Percentiles rank a stretch among this genome's conserved stretches.
Conservation (phyloP, 2,888 invertebrate species). For the Acleris literana region DNA sequence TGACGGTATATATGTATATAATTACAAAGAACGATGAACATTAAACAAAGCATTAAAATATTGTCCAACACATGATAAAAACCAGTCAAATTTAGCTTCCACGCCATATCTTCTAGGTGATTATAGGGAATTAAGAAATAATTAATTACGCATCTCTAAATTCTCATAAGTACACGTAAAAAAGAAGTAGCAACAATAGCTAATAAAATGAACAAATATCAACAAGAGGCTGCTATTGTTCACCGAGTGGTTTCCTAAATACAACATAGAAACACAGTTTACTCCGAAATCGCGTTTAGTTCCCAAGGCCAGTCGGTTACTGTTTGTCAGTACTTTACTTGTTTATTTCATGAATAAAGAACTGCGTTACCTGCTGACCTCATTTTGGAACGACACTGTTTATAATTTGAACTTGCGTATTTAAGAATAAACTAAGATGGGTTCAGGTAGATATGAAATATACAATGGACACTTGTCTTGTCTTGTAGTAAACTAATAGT, state of each 20-base stretch:
- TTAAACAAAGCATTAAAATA: too few species aligned
- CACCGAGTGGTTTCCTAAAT: constrained; percentile 43
- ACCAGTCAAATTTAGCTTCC: constrained; percentile 11
- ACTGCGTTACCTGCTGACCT: constrained; percentile 8
- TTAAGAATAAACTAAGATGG: constrained; percentile 11
- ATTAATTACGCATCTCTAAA: constrained; percentile 19
- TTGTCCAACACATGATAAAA: neutral
- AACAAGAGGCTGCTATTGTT: constrained; percentile 50
- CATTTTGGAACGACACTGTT: constrained; percentile 12
- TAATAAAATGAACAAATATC: constrained; percentile 45
- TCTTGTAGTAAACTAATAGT: constrained; percentile 20
- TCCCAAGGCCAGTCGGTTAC: constrained; percentile 42
- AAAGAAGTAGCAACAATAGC: constrained; percentile 52
- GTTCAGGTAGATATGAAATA: constrained; percentile 21
- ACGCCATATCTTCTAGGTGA: constrained; percentile 9
- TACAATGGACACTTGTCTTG: constrained; percentile 23
- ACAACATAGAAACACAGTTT: constrained; percentile 42
- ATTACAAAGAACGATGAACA: too few species aligned
- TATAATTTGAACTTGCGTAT: constrained; percentile 4
- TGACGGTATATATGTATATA: too few species aligned
- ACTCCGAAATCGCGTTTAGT: constrained; percentile 35
- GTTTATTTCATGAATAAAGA: constrained; percentile 32
- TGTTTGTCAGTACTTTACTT: constrained; percentile 27
- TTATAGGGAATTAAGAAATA: constrained; percentile 10
- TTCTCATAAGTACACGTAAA: constrained; percentile 32